These are phyloP conservation scores for Blennius ocellaris DNA, from an alignment of 2,113 vertebrate species.

Conservation along the genomic window DNA sequence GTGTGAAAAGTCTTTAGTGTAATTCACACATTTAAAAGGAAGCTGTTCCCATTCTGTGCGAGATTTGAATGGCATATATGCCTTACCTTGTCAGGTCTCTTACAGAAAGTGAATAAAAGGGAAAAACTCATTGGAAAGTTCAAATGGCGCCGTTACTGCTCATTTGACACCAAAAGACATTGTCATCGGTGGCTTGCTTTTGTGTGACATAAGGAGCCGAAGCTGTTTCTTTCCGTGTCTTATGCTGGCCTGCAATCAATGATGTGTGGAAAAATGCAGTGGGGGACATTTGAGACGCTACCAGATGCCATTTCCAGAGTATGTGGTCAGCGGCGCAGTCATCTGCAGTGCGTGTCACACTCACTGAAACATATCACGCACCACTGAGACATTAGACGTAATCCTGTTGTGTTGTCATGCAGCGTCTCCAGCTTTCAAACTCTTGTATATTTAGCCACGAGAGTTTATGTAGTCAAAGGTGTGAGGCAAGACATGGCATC, in stretches of 20 bases:
- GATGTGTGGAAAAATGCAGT: constrained; percentile 36
- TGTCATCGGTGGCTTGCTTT: constrained; percentile 37
- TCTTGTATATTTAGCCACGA: too few species aligned
- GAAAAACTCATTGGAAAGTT: constrained; percentile 32
- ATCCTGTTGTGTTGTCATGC: constrained; percentile 1
- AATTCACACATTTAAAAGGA: not conserved
- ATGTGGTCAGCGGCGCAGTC: constrained; percentile 45
- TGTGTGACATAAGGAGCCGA: constrained; percentile 40
- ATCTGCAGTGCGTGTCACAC: constrained; percentile 33
- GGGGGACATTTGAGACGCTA: constrained; percentile 68
- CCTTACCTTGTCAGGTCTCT: constrained; percentile 38
- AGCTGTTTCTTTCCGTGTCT: constrained; percentile 22
- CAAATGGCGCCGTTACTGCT: constrained; percentile 31
- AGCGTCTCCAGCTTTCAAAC: too few species aligned
- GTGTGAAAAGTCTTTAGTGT: not conserved
- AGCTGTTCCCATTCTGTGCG: not conserved
- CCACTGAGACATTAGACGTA: constrained; percentile 1
- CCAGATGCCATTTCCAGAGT: constrained; percentile 59
- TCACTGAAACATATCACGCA: constrained; percentile 35
- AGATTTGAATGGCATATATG: constrained; percentile 14
- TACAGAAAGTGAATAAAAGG: constrained; percentile 18
- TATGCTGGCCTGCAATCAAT: constrained; percentile 20
- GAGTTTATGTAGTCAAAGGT: too few species aligned
- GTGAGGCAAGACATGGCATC: too few species aligned
- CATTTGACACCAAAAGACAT: constrained; percentile 49